These are phyloP conservation scores for Sebastiscus tertius DNA, from an alignment of 2,797 vertebrate species.

Conservation along the genomic window DNA sequence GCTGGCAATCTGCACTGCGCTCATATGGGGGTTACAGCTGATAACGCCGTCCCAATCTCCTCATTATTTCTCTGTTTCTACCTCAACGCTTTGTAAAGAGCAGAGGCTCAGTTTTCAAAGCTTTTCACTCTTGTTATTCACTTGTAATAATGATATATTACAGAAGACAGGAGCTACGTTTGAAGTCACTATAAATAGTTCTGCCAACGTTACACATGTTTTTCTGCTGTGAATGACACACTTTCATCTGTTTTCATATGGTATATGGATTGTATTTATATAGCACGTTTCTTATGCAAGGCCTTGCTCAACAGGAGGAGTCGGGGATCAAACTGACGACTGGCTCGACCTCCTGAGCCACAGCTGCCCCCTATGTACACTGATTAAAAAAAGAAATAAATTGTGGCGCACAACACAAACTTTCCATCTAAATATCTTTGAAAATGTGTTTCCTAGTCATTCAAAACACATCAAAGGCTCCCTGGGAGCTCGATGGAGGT, in stretches of 20 bases:
- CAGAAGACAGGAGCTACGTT: neutral
- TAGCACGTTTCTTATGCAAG: neutral
- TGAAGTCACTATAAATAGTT: neutral
- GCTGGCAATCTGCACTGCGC: no score
- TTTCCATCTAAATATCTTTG: neutral
- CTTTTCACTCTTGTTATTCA: neutral
- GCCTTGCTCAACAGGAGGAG: neutral
- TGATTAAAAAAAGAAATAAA: no score
- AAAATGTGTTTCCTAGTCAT: conserved; percentile 1
- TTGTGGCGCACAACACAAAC: neutral
- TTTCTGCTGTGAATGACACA: accelerated
- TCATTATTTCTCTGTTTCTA: conserved; percentile 6
- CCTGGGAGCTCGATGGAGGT: neutral
- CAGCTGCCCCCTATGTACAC: no score
- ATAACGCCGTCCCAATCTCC: no score
- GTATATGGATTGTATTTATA: neutral
- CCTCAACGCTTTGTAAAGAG: neutral
- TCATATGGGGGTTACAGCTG: no score
- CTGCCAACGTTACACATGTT: neutral
- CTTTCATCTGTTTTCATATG: neutral
- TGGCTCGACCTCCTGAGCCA: neutral
- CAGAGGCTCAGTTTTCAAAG: neutral
- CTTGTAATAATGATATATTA: neutral
- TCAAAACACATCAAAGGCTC: conserved; percentile 2
- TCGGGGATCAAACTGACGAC: neutral